phyloP scores from a whole-genome alignment of 2,797 vertebrate genomes.

The Psittacula echo region DNA sequence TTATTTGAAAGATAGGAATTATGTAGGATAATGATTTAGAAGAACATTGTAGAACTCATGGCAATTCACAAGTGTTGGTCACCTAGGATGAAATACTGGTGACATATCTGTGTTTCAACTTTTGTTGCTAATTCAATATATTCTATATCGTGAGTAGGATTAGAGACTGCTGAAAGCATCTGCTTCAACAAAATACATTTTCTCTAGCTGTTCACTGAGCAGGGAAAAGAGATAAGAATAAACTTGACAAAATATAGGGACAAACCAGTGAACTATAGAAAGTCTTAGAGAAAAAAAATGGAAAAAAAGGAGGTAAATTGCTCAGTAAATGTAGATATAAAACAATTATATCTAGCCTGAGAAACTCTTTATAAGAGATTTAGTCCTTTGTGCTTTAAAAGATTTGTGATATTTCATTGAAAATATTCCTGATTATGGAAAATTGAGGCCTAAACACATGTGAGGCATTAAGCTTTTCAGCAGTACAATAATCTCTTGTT shows the following conservation, averaged over 20 bases:
- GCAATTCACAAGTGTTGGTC: background rate
- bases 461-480: slow-evolving; percentile 46
- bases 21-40: background rate
- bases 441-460: slow-evolving; percentile 22
- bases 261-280: background rate
- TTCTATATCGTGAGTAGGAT: background rate
- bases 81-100: background rate
- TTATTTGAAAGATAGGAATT: background rate
- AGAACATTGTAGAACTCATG: background rate
- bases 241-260: background rate
- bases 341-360: background rate
- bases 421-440: slow-evolving; percentile 52
- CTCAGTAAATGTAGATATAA: background rate
- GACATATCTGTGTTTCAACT: background rate
- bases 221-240: background rate
- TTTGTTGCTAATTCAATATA: background rate
- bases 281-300: background rate
- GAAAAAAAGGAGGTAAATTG: fast-evolving
- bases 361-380: background rate
- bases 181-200: background rate
- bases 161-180: background rate
- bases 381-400: slow-evolving; percentile 18
- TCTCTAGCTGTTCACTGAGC: background rate
- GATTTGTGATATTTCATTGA: slow-evolving; percentile 59
- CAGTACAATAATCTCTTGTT: slow-evolving; percentile 56